Evolutionary conservation across 1,140 invertebrate species (phyloP).

Genomic region (Stenopsyche tienmushanensis): DNA sequence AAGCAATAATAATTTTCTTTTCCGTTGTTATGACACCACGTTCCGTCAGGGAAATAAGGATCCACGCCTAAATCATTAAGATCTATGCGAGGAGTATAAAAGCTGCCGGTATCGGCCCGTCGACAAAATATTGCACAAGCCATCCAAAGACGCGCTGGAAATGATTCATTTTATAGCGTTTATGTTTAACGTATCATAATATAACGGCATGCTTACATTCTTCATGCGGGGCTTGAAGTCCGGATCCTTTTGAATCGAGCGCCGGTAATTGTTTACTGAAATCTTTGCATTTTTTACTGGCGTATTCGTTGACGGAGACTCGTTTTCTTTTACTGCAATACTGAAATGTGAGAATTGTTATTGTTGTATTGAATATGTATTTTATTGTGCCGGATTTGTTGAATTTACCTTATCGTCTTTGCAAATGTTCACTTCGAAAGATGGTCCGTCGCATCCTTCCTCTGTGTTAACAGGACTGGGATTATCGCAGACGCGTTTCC

Average conservation of each 20-base stretch:
- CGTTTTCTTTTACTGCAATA: constrained; percentile 61
- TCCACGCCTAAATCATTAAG: constrained; percentile 70
- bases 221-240: constrained; percentile 70
- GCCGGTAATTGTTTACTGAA: constrained; percentile 61
- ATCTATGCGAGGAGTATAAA: constrained; percentile 72
- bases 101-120: constrained; percentile 62
- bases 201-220: constrained; percentile 49
- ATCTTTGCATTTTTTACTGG: constrained; percentile 61
- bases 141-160: constrained; percentile 68
- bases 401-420: constrained; percentile 61
- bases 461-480: constrained; percentile 56
- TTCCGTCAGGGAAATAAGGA: constrained; percentile 78
- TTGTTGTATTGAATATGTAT: neutral
- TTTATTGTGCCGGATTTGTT: neutral
- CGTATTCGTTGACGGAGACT: constrained; percentile 57
- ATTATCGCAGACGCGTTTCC: constrained; percentile 59
- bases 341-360: constrained; percentile 45
- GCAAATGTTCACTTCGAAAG: constrained; percentile 65
- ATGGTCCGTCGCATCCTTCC: constrained; percentile 61
- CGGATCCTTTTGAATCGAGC: constrained; percentile 62
- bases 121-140: constrained; percentile 75
- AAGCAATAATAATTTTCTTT: constrained; percentile 68
- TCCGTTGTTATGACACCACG: constrained; percentile 72
- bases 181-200: neutral
- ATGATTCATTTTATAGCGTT: constrained; percentile 1